Base-by-base conservation (phyloP, 2,888 invertebrate genomes). In the Pachliopta kotzebuea region DNA sequence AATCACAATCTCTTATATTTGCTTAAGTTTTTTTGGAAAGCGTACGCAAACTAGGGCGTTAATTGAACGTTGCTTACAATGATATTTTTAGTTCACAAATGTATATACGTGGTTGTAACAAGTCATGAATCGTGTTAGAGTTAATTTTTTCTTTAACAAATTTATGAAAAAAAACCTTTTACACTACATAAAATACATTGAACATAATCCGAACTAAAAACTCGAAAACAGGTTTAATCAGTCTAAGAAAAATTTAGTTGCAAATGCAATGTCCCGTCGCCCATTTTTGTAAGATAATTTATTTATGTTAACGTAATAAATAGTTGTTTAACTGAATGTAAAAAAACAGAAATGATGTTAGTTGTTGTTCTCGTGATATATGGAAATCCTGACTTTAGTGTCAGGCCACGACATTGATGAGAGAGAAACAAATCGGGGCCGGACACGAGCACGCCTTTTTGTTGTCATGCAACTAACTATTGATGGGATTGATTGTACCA, bases 31-130 rank as follows among this genome's bases (percentile, higher is more conserved):
- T 55, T 56, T 56, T 56, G 11, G 55, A 61, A 55, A 61, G 61
- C 29, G 55, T 45, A n/a, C n/a, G 31, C 37, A 29, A 61, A 61
- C 49, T 29, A 29, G 61, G 61, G 61, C 61, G 49, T 49, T n/a
- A 56, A 4, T 21, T 26, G n/a, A n/a, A 45, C 45, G 45, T 45
- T 60, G 31, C n/a, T 60, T 53, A 42, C 42, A 37, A 37, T 42
- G n/a, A 42, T 23, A 60, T 60, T n/a, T n/a, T 54, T 42, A 23
- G 53, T 61, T 49, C 56, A 61, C 23, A 61, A 61, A 31, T 61
- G 60, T 60, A 31, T 61, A 55, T 60, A n/a, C 42, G 29, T 45
- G 37, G 23, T 54, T 20, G 31, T 50, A 31, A 26, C 42, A 42
- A 2, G 17, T 18, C 2, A 3, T 17, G 42, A 42, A 42, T 18